Percentiles rank a stretch among this genome's conserved stretches.
Evolutionary conservation across 2,113 vertebrate species (phyloP).

Genomic region (Piaya cayana): DNA sequence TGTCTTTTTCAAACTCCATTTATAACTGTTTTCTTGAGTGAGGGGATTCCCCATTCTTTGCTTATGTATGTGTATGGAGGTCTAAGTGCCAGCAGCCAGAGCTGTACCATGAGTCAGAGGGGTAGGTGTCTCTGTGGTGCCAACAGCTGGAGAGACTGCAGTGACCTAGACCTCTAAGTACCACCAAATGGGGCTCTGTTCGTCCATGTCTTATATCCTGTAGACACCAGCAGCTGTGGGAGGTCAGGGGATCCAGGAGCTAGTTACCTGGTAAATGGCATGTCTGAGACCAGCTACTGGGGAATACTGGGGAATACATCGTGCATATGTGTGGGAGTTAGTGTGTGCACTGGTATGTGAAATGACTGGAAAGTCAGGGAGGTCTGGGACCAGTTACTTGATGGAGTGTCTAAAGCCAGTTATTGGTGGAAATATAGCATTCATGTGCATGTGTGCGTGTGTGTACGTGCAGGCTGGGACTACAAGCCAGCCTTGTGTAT

Average conservation of each 20-base stretch:
- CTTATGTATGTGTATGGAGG: not conserved
- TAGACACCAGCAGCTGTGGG: not conserved
- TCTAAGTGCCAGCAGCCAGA: not conserved
- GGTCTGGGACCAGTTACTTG: not conserved
- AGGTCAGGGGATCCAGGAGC: not conserved
- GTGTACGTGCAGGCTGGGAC: too few species aligned
- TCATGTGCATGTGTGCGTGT: accelerated
- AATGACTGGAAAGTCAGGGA: not conserved
- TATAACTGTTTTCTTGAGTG: not conserved
- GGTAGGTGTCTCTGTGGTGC: not conserved
- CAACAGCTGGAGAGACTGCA: not conserved
- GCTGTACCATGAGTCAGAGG: not conserved
- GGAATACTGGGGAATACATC: accelerated
- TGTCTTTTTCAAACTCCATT: not conserved
- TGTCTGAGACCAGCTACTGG: not conserved
- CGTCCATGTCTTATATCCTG: not conserved
- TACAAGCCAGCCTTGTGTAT: not conserved
- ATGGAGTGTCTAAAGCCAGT: not conserved
- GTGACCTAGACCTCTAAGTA: not conserved
- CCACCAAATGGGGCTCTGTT: not conserved
- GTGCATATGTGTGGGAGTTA: not conserved
- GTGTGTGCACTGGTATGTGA: not conserved
- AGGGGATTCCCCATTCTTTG: not conserved
- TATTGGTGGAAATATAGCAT: not conserved
- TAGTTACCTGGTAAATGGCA: not conserved